Evolutionary conservation across 2,113 vertebrate species (phyloP), one percentile per base, ranked within the genome.

Genomic region (Ptyas mucosa): DNA sequence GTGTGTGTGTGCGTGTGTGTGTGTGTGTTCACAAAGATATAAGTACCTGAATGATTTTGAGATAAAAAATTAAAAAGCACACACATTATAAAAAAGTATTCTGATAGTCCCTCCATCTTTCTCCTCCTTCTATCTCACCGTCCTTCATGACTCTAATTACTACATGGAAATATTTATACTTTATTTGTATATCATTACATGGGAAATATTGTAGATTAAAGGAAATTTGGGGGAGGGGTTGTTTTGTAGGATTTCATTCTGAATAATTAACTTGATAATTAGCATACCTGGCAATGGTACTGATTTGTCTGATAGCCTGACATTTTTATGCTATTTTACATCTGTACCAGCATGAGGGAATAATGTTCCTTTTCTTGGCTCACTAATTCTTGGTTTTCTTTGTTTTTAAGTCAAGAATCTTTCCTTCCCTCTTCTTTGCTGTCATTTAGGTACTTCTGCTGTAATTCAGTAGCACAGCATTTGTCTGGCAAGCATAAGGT

Each of bases 361-460:
- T 85, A 3, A 54, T 61, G 0, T 43, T 93, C 87, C 75, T 94
- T 91, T 90, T 94, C 94, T 86, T 88, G 23, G 93, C 88, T 96
- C 55, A 69, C 49, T 92, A 91, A 93, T 94, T 0, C 0, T 92
- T 85, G 92, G 92, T 86, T 93, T 91, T 5, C 11, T 34, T 91
- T 93, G 3, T 2, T 94, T 23, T 75, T 88, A 53, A 93, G 88
- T 92, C 54, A 92, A 93, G 90, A 88, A 81, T 23, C 15, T 2
- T 92, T 88, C 91, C 92, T 39, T 95, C 57, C 49, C 95, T 81
- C 85, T 95, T 88, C 53, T 91, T 43, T 89, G 20, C 46, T 91
- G 85, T 91, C 85, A 34, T 87, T 49, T 46, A 92, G 21, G 20
- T 93, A 4, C 89, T 39, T 54, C 52, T 91, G 86, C 94, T 85